A percentile compares a stretch with the other conserved stretches of the same genome.
These are phyloP conservation scores for Peromyscus aztecus DNA, from an alignment of 2,797 vertebrate species.

Conservation along the genomic window DNA sequence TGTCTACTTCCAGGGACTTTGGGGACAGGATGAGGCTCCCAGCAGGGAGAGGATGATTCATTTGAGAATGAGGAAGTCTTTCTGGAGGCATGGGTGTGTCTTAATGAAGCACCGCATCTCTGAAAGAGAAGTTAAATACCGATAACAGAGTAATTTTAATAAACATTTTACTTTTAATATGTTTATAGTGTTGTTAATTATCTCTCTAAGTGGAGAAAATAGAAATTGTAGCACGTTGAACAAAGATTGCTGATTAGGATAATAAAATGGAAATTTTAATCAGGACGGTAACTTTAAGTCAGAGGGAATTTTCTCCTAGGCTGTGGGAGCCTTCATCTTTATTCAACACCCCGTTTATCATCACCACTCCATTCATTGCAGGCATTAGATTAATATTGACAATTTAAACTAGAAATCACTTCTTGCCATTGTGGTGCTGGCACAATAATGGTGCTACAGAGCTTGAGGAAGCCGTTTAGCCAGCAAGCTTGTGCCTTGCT, in stretches of 20 bases:
- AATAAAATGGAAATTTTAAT: slow-evolving; percentile 86
- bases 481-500: background rate
- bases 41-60: background rate
- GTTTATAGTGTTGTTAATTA: slow-evolving; percentile 84
- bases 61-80: background rate
- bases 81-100: background rate
- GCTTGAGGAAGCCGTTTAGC: background rate
- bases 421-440: slow-evolving; percentile 63
- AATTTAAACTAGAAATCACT: slow-evolving; percentile 80
- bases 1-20: background rate
- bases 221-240: slow-evolving; percentile 77
- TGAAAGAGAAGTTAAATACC: slow-evolving; percentile 73
- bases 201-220: slow-evolving; percentile 83
- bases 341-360: slow-evolving; percentile 81
- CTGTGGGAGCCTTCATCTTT: slow-evolving; percentile 76
- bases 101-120: background rate
- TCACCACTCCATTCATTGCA: slow-evolving; percentile 72
- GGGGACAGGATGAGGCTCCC: background rate
- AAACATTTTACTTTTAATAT: slow-evolving; percentile 83
- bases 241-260: slow-evolving; percentile 84
- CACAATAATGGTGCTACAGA: background rate
- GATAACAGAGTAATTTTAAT: slow-evolving; percentile 75
- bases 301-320: slow-evolving; percentile 71
- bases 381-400: slow-evolving; percentile 82
- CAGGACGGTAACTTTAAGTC: slow-evolving; percentile 80